phyloP scores from a whole-genome alignment of 2,797 vertebrate genomes.

The Rhinophrynus dorsalis region DNA sequence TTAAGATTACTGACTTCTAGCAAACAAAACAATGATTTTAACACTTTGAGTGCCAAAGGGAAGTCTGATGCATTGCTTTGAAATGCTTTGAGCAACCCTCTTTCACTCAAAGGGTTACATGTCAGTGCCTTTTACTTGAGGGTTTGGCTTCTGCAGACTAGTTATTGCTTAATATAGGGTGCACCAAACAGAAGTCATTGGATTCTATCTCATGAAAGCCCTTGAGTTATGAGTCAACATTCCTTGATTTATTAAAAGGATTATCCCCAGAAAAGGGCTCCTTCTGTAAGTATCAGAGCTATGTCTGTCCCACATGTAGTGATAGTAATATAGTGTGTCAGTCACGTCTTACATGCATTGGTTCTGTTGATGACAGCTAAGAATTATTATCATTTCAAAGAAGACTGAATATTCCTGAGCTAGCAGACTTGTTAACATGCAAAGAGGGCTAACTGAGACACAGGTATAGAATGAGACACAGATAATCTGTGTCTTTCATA shows the following conservation, averaged over 20 bases:
- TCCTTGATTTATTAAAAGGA: conserved; percentile 36
- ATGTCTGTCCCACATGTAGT: neutral
- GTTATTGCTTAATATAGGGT: neutral
- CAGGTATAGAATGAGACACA: too few species aligned
- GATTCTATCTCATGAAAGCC: conserved; percentile 26
- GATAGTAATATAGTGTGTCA: conserved; percentile 9
- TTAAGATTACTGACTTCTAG: conserved; percentile 13
- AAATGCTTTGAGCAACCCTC: too few species aligned
- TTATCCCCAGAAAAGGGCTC: conserved; percentile 26
- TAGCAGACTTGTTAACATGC: too few species aligned
- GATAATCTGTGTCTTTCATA: too few species aligned
- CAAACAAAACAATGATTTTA: conserved; percentile 1
- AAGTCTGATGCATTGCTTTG: too few species aligned
- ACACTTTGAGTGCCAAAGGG: too few species aligned
- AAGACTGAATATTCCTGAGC: neutral
- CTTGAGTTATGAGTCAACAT: conserved; percentile 18
- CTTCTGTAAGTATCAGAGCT: conserved; percentile 5
- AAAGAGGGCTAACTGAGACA: too few species aligned
- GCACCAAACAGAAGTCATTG: neutral
- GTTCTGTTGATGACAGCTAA: conserved; percentile 12
- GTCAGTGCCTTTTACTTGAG: conserved; percentile 13
- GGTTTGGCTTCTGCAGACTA: neutral
- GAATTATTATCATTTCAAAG: neutral
- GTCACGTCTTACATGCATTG: neutral
- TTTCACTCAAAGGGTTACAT: too few species aligned